Evolutionary conservation across 2,113 vertebrate genomes (phyloP).

Genomic region (Sitta europaea): DNA sequence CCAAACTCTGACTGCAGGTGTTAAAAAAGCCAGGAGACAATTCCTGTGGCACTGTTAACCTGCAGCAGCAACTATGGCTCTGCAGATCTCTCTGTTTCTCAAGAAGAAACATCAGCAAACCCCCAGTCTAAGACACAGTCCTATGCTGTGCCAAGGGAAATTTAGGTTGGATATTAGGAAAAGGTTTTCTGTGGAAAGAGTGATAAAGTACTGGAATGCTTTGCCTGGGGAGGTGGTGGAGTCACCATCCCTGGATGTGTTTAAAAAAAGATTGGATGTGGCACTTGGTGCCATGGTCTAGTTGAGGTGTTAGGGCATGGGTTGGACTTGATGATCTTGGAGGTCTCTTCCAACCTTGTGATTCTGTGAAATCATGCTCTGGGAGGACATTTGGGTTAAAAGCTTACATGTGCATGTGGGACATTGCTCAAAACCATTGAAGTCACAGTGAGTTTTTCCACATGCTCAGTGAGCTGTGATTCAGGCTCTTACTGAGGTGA

Average conservation of each 20-base stretch:
- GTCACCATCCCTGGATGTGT: not conserved
- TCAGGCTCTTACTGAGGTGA: not conserved
- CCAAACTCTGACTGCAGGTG: not conserved
- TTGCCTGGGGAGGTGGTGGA: not conserved
- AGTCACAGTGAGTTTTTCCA: not conserved
- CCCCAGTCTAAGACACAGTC: not conserved
- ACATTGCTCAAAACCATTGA: not conserved
- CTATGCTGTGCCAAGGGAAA: not conserved
- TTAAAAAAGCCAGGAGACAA: not conserved
- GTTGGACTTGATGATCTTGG: not conserved
- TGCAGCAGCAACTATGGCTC: not conserved
- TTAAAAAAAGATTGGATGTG: not conserved
- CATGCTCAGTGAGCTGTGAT: constrained; percentile 4
- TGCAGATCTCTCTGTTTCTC: not conserved
- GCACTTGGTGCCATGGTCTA: not conserved
- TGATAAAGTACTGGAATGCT: not conserved
- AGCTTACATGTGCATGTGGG: not conserved
- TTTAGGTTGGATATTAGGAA: not conserved
- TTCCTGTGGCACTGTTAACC: not conserved
- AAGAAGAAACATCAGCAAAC: not conserved
- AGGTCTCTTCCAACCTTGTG: not conserved
- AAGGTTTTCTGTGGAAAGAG: not conserved
- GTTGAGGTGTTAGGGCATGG: not conserved
- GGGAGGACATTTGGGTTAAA: not conserved
- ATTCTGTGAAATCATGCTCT: not conserved